Percentiles rank a stretch among this genome's conserved stretches.
Evolutionary conservation across 2,797 vertebrate genomes (phyloP).

Genomic region (Sebastes reedi): DNA sequence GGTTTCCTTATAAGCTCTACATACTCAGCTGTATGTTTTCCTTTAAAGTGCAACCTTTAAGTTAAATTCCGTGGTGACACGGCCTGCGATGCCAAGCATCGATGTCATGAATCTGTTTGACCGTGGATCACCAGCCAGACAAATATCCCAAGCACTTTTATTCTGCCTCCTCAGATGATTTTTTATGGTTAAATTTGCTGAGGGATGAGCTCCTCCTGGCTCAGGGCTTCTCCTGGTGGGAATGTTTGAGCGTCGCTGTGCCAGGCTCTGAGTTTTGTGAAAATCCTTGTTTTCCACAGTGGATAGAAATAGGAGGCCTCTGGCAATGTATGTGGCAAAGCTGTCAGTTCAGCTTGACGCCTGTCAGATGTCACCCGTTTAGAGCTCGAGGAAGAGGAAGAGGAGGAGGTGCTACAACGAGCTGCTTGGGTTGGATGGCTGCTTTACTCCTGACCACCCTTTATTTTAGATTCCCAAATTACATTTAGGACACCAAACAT

Average conservation of each 20-base stretch:
- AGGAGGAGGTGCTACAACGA: conserved; percentile 1
- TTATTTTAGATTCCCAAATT: background rate
- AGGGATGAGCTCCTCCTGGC: conserved; percentile 22
- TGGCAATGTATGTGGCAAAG: conserved; percentile 19
- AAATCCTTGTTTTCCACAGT: conserved; percentile 40
- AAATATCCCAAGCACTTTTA: background rate
- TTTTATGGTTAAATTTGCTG: background rate
- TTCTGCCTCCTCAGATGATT: conserved; percentile 23
- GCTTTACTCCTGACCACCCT: background rate
- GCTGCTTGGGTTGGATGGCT: background rate
- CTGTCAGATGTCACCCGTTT: conserved; percentile 54
- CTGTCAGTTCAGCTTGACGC: conserved; percentile 42
- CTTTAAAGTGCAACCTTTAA: background rate
- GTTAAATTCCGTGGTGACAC: background rate
- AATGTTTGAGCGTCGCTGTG: conserved; percentile 17
- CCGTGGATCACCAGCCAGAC: background rate
- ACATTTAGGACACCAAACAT: too few species aligned
- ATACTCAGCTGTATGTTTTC: background rate
- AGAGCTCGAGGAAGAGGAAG: conserved; percentile 11
- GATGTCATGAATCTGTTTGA: conserved; percentile 20
- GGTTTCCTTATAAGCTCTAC: background rate
- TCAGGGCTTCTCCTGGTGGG: conserved; percentile 9
- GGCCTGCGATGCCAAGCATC: background rate
- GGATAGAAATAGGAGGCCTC: conserved; percentile 26
- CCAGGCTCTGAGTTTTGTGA: conserved; percentile 17